Conservation (phyloP, 2,797 vertebrate genomes). For the Dicrostonyx torquatus region DNA sequence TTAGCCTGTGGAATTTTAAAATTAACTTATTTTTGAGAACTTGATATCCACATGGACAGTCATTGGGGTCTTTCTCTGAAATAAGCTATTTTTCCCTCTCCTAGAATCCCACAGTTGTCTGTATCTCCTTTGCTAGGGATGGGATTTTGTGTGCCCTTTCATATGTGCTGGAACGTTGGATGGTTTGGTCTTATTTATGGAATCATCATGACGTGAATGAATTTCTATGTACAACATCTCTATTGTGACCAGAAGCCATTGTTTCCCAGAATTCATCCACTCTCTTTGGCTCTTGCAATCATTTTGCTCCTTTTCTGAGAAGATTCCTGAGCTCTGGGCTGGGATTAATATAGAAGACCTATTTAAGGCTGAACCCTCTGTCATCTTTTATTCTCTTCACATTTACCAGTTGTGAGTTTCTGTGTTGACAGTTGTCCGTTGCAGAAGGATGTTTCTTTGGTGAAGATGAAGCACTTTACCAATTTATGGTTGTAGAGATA, state of each 20-base stretch:
- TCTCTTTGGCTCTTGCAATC: neutral
- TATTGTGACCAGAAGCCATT: neutral
- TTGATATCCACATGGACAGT: neutral
- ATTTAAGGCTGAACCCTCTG: neutral
- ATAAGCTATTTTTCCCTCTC: neutral
- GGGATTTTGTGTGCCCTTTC: neutral
- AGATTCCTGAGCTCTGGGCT: neutral
- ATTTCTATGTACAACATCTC: neutral
- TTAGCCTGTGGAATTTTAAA: neutral
- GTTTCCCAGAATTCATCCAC: neutral
- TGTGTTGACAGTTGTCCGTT: neutral
- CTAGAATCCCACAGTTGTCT: neutral
- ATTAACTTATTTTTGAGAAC: neutral
- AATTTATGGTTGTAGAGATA: neutral
- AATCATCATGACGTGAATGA: neutral
- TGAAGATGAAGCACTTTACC: neutral
- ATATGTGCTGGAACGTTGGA: no score
- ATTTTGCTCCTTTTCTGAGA: neutral
- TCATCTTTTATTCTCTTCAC: neutral
- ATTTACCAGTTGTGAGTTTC: neutral
- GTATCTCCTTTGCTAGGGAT: neutral
- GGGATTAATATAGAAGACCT: neutral
- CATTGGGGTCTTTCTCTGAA: neutral
- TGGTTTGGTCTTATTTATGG: neutral
- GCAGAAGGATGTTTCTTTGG: neutral